Conservation (phyloP, 2,888 invertebrate genomes). For the Tortricodes alternella region DNA sequence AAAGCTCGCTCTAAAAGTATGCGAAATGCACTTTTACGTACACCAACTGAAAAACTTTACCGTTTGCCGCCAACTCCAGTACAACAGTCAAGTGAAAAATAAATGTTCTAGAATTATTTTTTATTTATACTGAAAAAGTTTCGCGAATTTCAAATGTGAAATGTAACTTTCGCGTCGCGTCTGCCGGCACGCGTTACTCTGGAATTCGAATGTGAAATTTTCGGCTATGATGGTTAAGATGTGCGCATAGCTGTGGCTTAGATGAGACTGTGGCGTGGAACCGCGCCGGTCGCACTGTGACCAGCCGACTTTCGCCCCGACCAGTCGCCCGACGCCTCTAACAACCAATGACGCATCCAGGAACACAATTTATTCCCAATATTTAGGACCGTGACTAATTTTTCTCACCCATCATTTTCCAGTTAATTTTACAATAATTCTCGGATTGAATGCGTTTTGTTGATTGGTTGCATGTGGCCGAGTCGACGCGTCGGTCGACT, state of each 20-base stretch:
- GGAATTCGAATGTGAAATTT: conserved; percentile 65
- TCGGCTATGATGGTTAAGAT: conserved; percentile 80
- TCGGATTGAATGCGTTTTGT: neutral
- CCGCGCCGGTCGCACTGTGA: conserved; percentile 72
- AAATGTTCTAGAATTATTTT: conserved; percentile 33
- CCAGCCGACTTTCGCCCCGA: conserved; percentile 81
- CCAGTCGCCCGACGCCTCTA: conserved; percentile 79
- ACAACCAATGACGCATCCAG: conserved; percentile 77
- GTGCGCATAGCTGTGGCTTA: conserved; percentile 81
- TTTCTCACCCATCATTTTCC: conserved; percentile 37
- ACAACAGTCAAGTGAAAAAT: conserved; percentile 48
- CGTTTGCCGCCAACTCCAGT: conserved; percentile 72
- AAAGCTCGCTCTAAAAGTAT: conserved; percentile 68
- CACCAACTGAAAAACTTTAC: conserved; percentile 79
- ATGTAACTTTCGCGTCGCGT: conserved; percentile 63
- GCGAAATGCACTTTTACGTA: conserved; percentile 66
- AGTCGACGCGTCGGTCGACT: conserved; percentile 35
- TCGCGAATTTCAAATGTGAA: conserved; percentile 47
- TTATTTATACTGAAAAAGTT: conserved; percentile 39
- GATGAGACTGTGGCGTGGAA: conserved; percentile 79
- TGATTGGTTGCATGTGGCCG: conserved; percentile 6
- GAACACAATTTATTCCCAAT: conserved; percentile 66
- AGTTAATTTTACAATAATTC: conserved; percentile 17
- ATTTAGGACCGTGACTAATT: conserved; percentile 58
- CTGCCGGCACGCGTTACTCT: conserved; percentile 59